These are phyloP conservation scores for Aphelinus atriplicis DNA, from an alignment of 1,140 invertebrate genomes.

Conservation along the genomic window DNA sequence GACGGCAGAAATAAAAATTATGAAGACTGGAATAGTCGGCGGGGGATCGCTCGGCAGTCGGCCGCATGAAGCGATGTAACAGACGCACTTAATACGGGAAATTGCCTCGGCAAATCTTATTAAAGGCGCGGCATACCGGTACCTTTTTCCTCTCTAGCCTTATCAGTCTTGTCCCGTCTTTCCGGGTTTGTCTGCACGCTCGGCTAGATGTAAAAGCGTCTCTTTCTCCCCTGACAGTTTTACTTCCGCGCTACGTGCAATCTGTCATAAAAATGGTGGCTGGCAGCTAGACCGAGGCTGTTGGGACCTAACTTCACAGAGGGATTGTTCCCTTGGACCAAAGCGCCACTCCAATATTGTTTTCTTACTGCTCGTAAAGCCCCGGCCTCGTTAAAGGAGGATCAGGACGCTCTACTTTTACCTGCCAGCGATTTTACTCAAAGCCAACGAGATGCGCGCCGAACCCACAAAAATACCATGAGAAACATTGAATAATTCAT, in stretches of 20 bases:
- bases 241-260: constrained; percentile 19
- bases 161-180: constrained; percentile 35
- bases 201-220: constrained; percentile 4
- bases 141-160: constrained; percentile 2
- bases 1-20: too few species aligned
- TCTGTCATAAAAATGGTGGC: constrained; percentile 40
- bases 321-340: constrained; percentile 22
- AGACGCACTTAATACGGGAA: constrained; percentile 10
- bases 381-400: constrained; percentile 36
- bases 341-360: constrained; percentile 27
- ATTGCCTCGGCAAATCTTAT: constrained; percentile 21
- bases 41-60: too few species aligned
- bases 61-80: background rate
- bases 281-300: constrained; percentile 14
- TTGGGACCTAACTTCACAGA: constrained; percentile 21
- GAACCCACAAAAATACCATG: too few species aligned
- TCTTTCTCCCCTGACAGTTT: background rate
- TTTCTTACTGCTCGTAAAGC: constrained; percentile 38
- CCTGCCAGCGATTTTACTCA: too few species aligned
- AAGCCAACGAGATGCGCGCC: too few species aligned
- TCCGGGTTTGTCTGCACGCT: background rate
- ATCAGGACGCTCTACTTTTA: constrained; percentile 9
- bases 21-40: too few species aligned
- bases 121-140: background rate
- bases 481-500: too few species aligned